Percentiles rank a stretch among this genome's conserved stretches.
Evolutionary conservation across 2,797 vertebrate genomes (phyloP).

Genomic region (Cephalopachus bancanus): DNA sequence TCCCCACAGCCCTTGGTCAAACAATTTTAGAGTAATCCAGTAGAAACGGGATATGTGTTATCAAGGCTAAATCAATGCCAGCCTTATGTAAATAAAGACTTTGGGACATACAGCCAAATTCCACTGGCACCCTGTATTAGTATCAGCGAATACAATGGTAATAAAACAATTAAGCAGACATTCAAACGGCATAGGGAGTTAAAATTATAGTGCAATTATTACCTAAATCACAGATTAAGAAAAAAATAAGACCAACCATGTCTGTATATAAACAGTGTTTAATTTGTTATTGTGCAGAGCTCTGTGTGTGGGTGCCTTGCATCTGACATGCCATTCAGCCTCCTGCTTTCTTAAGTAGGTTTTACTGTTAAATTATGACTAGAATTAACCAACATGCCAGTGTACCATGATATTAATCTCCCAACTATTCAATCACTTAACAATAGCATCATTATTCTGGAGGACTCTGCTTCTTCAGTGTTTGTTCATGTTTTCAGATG

Average conservation of each 20-base stretch:
- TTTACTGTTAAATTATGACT: slow-evolving; percentile 84
- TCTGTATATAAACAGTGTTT: slow-evolving; percentile 75
- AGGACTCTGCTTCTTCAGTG: slow-evolving; percentile 62
- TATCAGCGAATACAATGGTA: slow-evolving; percentile 26
- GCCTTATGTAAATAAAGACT: slow-evolving; percentile 18
- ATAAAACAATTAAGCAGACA: slow-evolving; percentile 72
- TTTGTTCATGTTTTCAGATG: slow-evolving; percentile 82
- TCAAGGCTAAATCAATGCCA: slow-evolving; percentile 59
- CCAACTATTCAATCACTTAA: slow-evolving; percentile 85
- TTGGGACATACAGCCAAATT: slow-evolving; percentile 40
- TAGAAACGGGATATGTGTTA: slow-evolving; percentile 68
- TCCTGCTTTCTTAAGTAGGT: slow-evolving; percentile 76
- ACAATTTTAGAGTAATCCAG: slow-evolving; percentile 74
- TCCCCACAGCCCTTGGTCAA: slow-evolving; percentile 78
- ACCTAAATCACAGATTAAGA: slow-evolving; percentile 62
- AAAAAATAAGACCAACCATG: neutral
- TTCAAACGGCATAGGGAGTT: slow-evolving; percentile 54
- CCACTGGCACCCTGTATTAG: neutral
- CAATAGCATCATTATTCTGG: slow-evolving; percentile 84
- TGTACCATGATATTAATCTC: slow-evolving; percentile 83
- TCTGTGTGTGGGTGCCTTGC: slow-evolving; percentile 9
- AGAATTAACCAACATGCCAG: slow-evolving; percentile 80
- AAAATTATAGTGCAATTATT: slow-evolving; percentile 64
- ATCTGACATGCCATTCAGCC: slow-evolving; percentile 66
- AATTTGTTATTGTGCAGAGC: slow-evolving; percentile 71